A percentile compares a stretch with the other conserved stretches of the same genome.
Conservation (phyloP, 2,113 vertebrate species). For the Amblyornis subalaris region DNA sequence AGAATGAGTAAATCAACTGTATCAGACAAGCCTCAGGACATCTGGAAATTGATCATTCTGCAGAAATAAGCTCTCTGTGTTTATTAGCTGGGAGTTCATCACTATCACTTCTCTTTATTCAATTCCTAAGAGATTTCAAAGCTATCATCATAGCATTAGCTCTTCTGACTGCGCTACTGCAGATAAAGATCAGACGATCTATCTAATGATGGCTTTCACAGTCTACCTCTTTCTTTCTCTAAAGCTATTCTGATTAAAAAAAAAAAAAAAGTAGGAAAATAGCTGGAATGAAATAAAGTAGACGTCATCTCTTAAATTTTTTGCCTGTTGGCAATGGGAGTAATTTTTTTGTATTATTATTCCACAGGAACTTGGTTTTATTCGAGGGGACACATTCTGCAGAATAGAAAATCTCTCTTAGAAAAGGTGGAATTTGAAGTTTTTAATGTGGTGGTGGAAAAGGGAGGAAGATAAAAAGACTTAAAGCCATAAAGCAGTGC, state of each 20-base stretch:
- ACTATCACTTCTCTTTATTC: slow-evolving; percentile 76
- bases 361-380: not conserved
- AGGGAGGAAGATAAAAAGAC: slow-evolving; percentile 19
- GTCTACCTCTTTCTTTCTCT: not conserved
- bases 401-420: not conserved
- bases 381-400: not conserved
- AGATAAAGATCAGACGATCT: slow-evolving; percentile 78
- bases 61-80: slow-evolving; percentile 79
- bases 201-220: slow-evolving; percentile 69
- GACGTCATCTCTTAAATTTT: not conserved
- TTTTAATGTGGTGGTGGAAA: not conserved
- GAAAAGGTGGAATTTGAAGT: not conserved
- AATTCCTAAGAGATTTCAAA: slow-evolving; percentile 79
- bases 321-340: not conserved
- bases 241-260: not conserved
- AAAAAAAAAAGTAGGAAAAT: not conserved
- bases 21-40: slow-evolving; percentile 68
- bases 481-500: slow-evolving; percentile 1
- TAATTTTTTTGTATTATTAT: not conserved
- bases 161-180: slow-evolving; percentile 67
- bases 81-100: slow-evolving; percentile 85
- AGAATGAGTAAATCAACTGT: slow-evolving; percentile 77
- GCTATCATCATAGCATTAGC: slow-evolving; percentile 79
- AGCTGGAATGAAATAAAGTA: not conserved
- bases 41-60: slow-evolving; percentile 82